Percentiles rank a stretch among this genome's conserved stretches.
Evolutionary conservation across 1,140 invertebrate genomes (phyloP).

Genomic region (Pseudachorutes palmiensis): DNA sequence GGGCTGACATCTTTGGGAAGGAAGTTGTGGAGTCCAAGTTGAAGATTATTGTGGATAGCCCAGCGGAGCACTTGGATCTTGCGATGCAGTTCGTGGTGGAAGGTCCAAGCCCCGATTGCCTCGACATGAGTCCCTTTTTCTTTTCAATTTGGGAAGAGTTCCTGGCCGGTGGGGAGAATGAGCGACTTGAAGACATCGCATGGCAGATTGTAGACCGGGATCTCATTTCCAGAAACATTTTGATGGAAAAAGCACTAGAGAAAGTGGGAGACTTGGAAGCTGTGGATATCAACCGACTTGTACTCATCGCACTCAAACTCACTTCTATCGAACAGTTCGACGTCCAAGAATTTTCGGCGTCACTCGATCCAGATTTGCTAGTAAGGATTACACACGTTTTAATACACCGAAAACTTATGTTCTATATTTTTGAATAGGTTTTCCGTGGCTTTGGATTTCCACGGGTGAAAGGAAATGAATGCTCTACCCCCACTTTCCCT

Average conservation of each 20-base stretch:
- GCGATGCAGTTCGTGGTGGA: background rate
- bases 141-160: slow-evolving; percentile 16
- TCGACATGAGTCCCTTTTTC: slow-evolving; percentile 14
- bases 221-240: background rate
- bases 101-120: too few species aligned
- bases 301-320: background rate
- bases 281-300: background rate
- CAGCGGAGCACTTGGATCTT: background rate
- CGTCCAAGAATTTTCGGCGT: background rate
- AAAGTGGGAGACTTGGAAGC: background rate
- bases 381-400: background rate
- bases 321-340: background rate
- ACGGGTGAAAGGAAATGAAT: background rate
- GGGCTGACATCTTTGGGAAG: background rate
- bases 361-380: background rate
- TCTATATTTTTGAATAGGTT: background rate
- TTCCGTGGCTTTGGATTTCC: background rate
- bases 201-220: background rate
- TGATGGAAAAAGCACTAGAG: background rate
- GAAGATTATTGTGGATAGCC: background rate
- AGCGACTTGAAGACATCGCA: background rate
- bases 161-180: slow-evolving; percentile 11
- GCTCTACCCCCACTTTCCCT: background rate
- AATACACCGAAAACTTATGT: too few species aligned
- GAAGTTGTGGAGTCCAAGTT: background rate